Conservation (phyloP, 2,888 invertebrate genomes). For the Actias luna region DNA sequence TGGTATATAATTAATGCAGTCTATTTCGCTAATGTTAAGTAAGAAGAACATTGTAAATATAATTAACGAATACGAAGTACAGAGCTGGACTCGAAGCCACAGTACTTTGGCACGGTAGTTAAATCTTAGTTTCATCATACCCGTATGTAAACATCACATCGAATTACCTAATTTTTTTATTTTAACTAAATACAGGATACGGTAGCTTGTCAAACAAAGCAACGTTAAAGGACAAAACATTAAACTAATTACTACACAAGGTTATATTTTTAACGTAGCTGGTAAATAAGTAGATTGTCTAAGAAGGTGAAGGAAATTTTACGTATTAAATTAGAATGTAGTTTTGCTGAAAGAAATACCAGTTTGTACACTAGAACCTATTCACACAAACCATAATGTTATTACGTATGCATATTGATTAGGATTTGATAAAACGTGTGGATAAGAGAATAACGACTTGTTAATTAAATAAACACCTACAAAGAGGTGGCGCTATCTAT, state of each 20-base stretch:
- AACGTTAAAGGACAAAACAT: neutral
- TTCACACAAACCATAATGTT: neutral
- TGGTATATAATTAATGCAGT: too few relatives aligned
- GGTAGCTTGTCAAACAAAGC: neutral
- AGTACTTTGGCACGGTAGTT: too few relatives aligned
- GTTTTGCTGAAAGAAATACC: neutral
- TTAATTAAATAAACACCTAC: conserved; percentile 11
- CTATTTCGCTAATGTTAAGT: too few relatives aligned
- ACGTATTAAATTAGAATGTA: neutral
- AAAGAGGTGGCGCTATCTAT: conserved; percentile 9
- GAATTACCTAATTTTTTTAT: neutral
- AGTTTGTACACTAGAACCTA: neutral
- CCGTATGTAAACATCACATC: too few relatives aligned
- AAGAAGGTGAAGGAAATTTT: neutral
- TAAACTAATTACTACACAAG: neutral
- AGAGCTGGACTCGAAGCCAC: too few relatives aligned
- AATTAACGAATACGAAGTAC: too few relatives aligned
- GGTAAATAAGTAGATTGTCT: neutral
- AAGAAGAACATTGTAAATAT: too few relatives aligned
- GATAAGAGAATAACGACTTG: neutral
- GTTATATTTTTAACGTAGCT: neutral
- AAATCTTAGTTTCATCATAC: too few relatives aligned
- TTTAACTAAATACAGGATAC: neutral
- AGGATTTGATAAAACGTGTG: neutral
- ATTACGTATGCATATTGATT: neutral